phyloP scores from a whole-genome alignment of 2,113 vertebrate species.

The Catharus bicknelli region DNA sequence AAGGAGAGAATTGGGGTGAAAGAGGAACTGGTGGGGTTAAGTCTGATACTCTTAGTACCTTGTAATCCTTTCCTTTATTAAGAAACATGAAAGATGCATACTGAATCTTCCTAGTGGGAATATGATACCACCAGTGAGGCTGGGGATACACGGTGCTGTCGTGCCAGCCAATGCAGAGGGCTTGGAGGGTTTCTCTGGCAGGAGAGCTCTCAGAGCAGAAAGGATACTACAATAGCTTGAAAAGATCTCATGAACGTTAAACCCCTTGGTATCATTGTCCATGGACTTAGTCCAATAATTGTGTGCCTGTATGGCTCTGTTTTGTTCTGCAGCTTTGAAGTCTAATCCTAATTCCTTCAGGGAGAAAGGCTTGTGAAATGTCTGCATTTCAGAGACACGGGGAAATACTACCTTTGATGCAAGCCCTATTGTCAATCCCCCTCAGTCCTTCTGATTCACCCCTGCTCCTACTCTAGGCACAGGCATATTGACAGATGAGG shows the following conservation, averaged over 20 bases:
- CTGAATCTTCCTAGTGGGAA: conserved; percentile 36
- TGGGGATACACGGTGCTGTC: not conserved
- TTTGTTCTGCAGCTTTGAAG: conserved; percentile 61
- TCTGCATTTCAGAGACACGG: conserved; percentile 3
- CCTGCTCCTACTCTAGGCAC: not conserved
- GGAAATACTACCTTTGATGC: conserved; percentile 42
- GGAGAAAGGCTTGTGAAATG: conserved; percentile 39
- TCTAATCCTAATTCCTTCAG: conserved; percentile 59
- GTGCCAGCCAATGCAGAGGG: not conserved
- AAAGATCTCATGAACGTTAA: conserved; percentile 47
- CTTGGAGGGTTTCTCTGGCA: not conserved
- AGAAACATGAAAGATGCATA: conserved; percentile 16
- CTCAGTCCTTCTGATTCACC: not conserved
- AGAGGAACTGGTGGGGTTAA: conserved; percentile 17
- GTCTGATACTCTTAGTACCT: conserved; percentile 15
- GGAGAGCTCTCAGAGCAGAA: conserved; percentile 2
- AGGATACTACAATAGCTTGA: conserved; percentile 16
- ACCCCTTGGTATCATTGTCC: conserved; percentile 48
- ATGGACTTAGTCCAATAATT: conserved; percentile 50
- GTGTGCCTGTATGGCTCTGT: conserved; percentile 34
- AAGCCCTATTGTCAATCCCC: not conserved
- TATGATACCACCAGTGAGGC: not conserved
- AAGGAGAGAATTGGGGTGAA: conserved; percentile 54
- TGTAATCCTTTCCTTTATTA: conserved; percentile 65
- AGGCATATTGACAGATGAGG: not conserved